phyloP scores from a whole-genome alignment of 2,797 vertebrate species.

The Silurus lanzhouensis region DNA sequence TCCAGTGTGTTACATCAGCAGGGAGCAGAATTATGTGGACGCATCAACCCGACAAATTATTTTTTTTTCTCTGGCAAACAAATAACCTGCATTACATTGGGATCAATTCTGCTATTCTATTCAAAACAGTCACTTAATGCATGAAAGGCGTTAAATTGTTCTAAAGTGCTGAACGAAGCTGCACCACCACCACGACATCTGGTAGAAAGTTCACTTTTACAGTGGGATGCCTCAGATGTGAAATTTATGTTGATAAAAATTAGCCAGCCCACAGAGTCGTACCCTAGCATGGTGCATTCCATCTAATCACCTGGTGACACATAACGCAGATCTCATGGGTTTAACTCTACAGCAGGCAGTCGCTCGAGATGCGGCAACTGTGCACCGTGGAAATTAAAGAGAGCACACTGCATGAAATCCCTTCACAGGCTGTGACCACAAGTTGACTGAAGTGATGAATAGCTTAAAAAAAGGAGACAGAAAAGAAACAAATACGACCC shows the following conservation, averaged over 20 bases:
- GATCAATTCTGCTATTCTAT: not conserved
- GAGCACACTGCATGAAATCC: slow-evolving; percentile 62
- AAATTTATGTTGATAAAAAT: slow-evolving; percentile 59
- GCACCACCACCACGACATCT: slow-evolving; percentile 33
- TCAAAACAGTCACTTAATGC: not conserved
- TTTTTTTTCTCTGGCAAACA: not conserved
- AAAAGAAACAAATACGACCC: slow-evolving; percentile 55
- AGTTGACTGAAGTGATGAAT: slow-evolving; percentile 54
- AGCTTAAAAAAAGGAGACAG: slow-evolving; percentile 41
- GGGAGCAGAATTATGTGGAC: slow-evolving; percentile 20
- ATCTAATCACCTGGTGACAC: slow-evolving; percentile 53
- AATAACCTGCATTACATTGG: not conserved
- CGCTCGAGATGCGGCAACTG: slow-evolving; percentile 53
- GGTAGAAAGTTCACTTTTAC: slow-evolving; percentile 38
- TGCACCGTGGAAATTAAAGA: slow-evolving; percentile 60
- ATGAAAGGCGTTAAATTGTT: not conserved
- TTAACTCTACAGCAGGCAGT: slow-evolving; percentile 53
- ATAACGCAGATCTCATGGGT: slow-evolving; percentile 46
- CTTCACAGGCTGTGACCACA: slow-evolving; percentile 54
- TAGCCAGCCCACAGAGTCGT: slow-evolving; percentile 42
- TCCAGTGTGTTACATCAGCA: slow-evolving; percentile 40
- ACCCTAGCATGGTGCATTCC: slow-evolving; percentile 42
- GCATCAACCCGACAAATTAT: slow-evolving; percentile 28
- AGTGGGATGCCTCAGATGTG: slow-evolving; percentile 50
- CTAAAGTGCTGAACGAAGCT: slow-evolving; percentile 6